Evolutionary conservation across 2,888 invertebrate species (phyloP).

Genomic region (Thecophora atra): DNA sequence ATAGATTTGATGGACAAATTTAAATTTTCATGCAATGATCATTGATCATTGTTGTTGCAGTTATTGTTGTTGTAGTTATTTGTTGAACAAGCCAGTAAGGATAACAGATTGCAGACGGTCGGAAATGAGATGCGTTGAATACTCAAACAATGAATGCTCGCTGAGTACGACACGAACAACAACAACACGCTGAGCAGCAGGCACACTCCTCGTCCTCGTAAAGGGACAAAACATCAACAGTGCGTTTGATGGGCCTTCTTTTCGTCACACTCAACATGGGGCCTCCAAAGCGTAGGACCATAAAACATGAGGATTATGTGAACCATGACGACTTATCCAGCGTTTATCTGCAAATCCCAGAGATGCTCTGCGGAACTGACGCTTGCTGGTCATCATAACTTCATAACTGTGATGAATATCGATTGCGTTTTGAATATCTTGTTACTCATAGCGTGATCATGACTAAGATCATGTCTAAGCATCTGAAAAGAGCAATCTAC

Average conservation of each 20-base stretch:
- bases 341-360: too few species aligned
- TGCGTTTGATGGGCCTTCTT: not conserved
- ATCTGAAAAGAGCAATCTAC: too few species aligned
- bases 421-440: too few species aligned
- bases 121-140: not conserved
- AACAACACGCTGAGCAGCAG: not conserved
- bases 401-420: too few species aligned
- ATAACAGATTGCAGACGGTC: not conserved
- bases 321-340: too few species aligned
- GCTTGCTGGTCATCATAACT: too few species aligned
- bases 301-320: too few species aligned
- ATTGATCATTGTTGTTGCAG: conserved; percentile 40
- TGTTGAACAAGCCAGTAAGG: not conserved
- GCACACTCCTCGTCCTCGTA: too few species aligned
- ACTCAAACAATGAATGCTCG: not conserved
- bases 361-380: too few species aligned
- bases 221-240: not conserved
- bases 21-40: conserved; percentile 43
- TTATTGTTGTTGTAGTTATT: not conserved
- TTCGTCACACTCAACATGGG: not conserved
- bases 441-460: too few species aligned
- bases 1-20: conserved; percentile 44
- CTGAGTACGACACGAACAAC: not conserved
- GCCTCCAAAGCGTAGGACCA: too few species aligned
- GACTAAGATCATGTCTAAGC: too few species aligned